Base-by-base conservation (phyloP, 2,888 invertebrate genomes). In the Ornithoptera alexandrae region DNA sequence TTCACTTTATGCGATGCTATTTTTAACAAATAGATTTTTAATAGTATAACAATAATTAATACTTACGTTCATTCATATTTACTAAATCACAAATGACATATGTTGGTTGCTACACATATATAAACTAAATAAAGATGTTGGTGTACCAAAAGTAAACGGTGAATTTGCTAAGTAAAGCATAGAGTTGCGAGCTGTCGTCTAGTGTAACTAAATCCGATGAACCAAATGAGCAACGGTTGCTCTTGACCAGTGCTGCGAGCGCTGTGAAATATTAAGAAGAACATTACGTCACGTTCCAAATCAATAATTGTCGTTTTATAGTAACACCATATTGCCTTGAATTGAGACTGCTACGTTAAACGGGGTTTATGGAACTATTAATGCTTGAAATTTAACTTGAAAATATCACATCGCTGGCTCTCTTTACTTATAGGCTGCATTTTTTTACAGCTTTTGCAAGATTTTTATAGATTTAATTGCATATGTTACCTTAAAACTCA, bases 281-380 rank as follows among this genome's bases (percentile, higher is more conserved):
- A 20, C 10, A 72, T 73, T 78, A 76, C 83, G 79, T 77, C 79
- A 80, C 74, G 74, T 70, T 73, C 79, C 78, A 80, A 81, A 81
- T 82, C 78, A 78, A 76, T 77, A 76, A 77, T 78, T 76, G 78
- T 75, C 73, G 68, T 74, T 74, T 74, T 61, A 57, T 39, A 36
- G 36, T 67, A 60, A 67, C 59, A 58, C 30, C 53, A 24, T 58
- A 8, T 20, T 36, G 57, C 30, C 50, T 68, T 50, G 58, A 59
- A 68, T 58, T 59, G 56, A 36, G 63, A 53, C 59, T 60, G 8
- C 15, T 22, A 53, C 63, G 20, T 59, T 17, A n/a, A 24, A 62
- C 42, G 36, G 18, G 2, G n/a, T 36, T 22, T 60, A n/a, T 62
- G 10, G n/a, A 50, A 36, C 60, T 60, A 66, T 50, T 60, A 66